A percentile compares a stretch with the other conserved stretches of the same genome.
These are phyloP conservation scores for Crossocerus cetratus DNA, from an alignment of 2,888 invertebrate genomes.

Conservation along the genomic window DNA sequence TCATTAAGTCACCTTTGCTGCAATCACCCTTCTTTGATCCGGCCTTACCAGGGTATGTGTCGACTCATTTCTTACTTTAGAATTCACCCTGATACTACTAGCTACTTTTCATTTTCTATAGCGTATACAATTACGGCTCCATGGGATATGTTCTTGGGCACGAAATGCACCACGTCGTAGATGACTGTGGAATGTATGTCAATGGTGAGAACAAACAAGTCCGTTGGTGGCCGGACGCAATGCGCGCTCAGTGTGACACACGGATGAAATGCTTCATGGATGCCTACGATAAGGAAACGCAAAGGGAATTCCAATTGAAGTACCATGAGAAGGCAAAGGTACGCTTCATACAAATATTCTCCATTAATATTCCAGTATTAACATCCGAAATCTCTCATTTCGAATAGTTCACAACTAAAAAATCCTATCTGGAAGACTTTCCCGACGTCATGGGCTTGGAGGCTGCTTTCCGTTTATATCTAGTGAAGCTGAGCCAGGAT, in stretches of 20 bases:
- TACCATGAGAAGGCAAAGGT: too few species aligned
- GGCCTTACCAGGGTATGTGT: not conserved
- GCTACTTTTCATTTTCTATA: not conserved
- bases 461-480: not conserved
- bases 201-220: too few species aligned
- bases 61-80: not conserved
- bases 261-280: not conserved
- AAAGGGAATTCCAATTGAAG: too few species aligned
- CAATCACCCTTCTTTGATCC: too few species aligned
- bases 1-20: too few species aligned
- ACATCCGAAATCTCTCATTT: not conserved
- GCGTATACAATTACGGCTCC: not conserved
- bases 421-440: not conserved
- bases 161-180: conserved; percentile 1
- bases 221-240: not conserved
- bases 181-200: not conserved
- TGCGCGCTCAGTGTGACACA: not conserved
- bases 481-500: not conserved
- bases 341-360: too few species aligned
- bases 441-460: conserved; percentile 2
- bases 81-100: not conserved
- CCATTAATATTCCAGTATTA: too few species aligned
- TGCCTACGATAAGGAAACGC: too few species aligned
- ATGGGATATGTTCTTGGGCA: not conserved
- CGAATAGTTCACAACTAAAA: not conserved